Conservation (phyloP, 1,140 invertebrate genomes). For the Melanaphis sacchari region DNA sequence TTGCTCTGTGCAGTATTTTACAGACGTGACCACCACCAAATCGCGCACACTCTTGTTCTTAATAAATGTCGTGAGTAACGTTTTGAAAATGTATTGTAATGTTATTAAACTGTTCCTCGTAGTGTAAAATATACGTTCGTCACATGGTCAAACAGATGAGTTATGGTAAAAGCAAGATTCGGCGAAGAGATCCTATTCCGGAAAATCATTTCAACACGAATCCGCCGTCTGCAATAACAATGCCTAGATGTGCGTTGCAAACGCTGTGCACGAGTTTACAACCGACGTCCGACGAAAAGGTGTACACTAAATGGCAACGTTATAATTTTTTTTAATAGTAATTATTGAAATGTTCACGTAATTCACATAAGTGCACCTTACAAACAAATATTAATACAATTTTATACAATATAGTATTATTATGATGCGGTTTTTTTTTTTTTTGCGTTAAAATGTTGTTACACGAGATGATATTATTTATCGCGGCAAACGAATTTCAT, state of each 20-base stretch:
- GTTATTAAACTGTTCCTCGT: no score
- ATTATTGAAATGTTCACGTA: neutral
- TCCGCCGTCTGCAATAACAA: neutral
- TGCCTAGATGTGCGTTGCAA: no score
- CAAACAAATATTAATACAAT: neutral
- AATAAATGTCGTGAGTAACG: neutral
- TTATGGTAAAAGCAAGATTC: no score
- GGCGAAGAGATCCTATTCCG: no score
- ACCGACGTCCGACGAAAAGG: neutral
- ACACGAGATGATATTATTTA: neutral
- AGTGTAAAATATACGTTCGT: no score
- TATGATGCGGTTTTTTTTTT: neutral
- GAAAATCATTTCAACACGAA: no score
- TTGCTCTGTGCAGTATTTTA: no score
- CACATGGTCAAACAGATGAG: no score
- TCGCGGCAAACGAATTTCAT: neutral
- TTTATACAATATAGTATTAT: neutral
- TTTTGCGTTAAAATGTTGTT: neutral
- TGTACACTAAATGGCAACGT: neutral
- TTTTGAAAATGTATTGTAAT: neutral
- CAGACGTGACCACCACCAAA: neutral
- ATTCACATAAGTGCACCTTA: no score
- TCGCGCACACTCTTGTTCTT: neutral
- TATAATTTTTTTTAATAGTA: no score
- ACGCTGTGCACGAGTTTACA: neutral